A percentile compares a stretch with the other conserved stretches of the same genome.
Evolutionary conservation across 1,140 invertebrate genomes (phyloP).

Genomic region (Drosophila obscura): DNA sequence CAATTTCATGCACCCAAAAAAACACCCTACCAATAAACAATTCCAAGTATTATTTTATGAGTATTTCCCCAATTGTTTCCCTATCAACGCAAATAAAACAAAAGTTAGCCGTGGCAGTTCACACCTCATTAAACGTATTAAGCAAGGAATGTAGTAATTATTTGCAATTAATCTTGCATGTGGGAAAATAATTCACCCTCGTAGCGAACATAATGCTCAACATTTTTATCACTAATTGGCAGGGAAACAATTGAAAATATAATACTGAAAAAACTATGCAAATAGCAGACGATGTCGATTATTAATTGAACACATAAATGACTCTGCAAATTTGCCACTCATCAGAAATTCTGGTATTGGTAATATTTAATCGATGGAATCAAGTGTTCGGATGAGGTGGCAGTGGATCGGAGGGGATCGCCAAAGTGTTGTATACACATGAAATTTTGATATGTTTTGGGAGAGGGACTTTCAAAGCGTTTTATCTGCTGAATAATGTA

Average conservation of each 20-base stretch:
- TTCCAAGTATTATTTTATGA: too few relatives aligned
- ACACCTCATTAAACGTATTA: conserved; percentile 49
- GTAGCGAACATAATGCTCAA: conserved; percentile 4
- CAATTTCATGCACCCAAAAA: too few relatives aligned
- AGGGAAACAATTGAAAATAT: conserved; percentile 31
- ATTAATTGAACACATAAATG: conserved; percentile 62
- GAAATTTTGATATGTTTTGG: conserved; percentile 46
- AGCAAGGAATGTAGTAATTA: conserved; percentile 38
- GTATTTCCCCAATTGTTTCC: not conserved
- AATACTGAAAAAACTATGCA: conserved; percentile 8
- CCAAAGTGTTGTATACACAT: conserved; percentile 37
- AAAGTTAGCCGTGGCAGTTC: conserved; percentile 33
- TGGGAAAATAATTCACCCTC: conserved; percentile 33
- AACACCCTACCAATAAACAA: too few relatives aligned
- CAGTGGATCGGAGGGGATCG: not conserved
- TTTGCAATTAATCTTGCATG: conserved; percentile 64
- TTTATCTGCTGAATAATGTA: conserved; percentile 51
- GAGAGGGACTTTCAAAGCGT: conserved; percentile 25
- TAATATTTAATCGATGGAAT: conserved; percentile 34
- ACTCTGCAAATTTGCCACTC: conserved; percentile 39
- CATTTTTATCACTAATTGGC: conserved; percentile 49
- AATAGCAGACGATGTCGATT: conserved; percentile 16
- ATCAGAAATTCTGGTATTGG: conserved; percentile 36
- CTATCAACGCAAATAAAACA: not conserved
- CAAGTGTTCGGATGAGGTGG: conserved; percentile 15